Evolutionary conservation across 2,113 vertebrate genomes (phyloP).

Genomic region (Isurus oxyrinchus): DNA sequence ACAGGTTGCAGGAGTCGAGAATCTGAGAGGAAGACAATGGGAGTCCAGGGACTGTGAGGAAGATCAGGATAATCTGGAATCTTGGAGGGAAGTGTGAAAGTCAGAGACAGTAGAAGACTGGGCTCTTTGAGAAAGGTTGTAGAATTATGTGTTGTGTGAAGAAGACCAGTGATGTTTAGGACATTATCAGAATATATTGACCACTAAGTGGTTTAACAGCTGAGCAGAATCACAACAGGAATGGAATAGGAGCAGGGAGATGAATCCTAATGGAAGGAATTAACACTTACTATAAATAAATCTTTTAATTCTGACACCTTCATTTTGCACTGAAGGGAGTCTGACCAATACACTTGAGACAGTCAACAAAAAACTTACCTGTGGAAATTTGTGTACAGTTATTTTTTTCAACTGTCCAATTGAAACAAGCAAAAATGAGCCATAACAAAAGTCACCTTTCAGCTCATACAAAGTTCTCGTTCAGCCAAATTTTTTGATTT

Average conservation of each 20-base stretch:
- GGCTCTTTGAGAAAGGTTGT: neutral
- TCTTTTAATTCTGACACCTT: neutral
- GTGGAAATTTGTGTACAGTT: neutral
- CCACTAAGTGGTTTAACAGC: neutral
- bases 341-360: neutral
- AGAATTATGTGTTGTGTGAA: neutral
- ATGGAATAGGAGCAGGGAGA: neutral
- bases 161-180: neutral
- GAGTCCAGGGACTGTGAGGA: neutral
- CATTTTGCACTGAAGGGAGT: neutral
- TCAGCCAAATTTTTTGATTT: conserved; percentile 21
- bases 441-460: neutral
- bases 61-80: neutral
- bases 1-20: neutral
- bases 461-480: neutral
- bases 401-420: neutral
- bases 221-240: no score
- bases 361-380: neutral
- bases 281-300: neutral
- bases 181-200: neutral
- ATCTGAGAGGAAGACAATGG: neutral
- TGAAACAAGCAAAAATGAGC: neutral
- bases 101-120: neutral
- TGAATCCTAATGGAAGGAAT: neutral
- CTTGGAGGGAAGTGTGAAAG: neutral